These are phyloP conservation scores for Sebastes vulpes DNA, from an alignment of 2,797 vertebrate genomes.

Conservation along the genomic window DNA sequence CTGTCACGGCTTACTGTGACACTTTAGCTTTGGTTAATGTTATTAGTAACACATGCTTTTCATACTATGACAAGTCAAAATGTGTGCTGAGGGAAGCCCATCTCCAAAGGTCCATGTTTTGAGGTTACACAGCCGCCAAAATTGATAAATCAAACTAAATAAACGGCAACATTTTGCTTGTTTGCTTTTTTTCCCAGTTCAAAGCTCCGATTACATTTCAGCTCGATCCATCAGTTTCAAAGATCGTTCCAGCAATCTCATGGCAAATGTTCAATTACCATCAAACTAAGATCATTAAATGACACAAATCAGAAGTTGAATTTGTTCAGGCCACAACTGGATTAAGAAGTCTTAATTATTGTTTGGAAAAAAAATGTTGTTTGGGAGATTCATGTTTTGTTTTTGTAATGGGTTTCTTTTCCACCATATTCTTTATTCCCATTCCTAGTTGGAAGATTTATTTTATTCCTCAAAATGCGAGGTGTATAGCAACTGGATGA, in stretches of 20 bases:
- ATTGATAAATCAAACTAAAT: neutral
- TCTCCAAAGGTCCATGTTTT: neutral
- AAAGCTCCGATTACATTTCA: neutral
- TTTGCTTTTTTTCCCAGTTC: neutral
- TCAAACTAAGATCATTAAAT: neutral
- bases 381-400: neutral
- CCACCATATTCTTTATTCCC: neutral
- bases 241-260: neutral
- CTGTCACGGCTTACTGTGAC: slow-evolving; percentile 3
- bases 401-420: neutral
- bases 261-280: slow-evolving; percentile 9
- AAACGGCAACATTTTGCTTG: neutral
- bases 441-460: neutral
- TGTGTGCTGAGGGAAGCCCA: neutral
- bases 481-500: neutral
- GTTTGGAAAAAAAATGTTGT: neutral
- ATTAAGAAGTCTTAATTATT: neutral
- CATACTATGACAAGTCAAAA: neutral
- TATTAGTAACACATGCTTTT: neutral
- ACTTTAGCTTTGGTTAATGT: neutral
- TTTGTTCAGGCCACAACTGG: neutral
- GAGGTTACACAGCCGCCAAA: neutral
- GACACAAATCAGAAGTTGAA: slow-evolving; percentile 1
- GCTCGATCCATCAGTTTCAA: neutral
- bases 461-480: neutral